Conservation (phyloP, 1,140 invertebrate species). For the Archivesica marissinica region DNA sequence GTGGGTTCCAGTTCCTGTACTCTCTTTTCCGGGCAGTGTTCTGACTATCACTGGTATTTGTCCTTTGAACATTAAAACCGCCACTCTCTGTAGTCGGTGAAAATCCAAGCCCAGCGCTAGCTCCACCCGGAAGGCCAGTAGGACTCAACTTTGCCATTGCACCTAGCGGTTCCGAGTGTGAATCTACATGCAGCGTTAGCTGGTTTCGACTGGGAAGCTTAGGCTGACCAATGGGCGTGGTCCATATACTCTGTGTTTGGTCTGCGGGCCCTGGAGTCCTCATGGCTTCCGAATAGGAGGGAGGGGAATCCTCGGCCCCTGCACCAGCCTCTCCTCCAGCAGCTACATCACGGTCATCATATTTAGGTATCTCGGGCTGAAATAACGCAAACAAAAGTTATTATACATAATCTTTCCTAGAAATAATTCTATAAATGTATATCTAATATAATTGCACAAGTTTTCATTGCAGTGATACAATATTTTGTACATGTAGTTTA, state of each 20-base stretch:
- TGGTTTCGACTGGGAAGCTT: conserved; percentile 11
- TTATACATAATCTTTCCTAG: no score
- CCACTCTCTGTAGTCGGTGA: background rate
- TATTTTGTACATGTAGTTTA: no score
- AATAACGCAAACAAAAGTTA: background rate
- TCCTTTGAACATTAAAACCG: conserved; percentile 12
- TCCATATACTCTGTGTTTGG: conserved; percentile 62
- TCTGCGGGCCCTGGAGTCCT: conserved; percentile 44
- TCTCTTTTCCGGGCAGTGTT: conserved; percentile 61
- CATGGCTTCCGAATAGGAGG: conserved; percentile 80
- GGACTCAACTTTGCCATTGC: conserved; percentile 60
- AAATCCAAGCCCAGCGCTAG: conserved; percentile 14
- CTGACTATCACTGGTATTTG: background rate
- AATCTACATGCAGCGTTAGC: conserved; percentile 55
- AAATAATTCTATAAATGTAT: no score
- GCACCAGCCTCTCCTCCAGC: background rate
- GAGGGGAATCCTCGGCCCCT: conserved; percentile 75
- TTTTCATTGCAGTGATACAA: no score
- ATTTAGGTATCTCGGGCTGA: conserved; percentile 11
- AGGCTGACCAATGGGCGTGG: conserved; percentile 63
- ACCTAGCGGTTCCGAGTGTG: conserved; percentile 71
- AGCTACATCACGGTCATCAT: background rate
- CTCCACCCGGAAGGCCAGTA: background rate
- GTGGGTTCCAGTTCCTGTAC: conserved; percentile 89
- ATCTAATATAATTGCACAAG: no score